Conservation (phyloP, 2,888 invertebrate genomes). For the Onthophagus sagittarius region DNA sequence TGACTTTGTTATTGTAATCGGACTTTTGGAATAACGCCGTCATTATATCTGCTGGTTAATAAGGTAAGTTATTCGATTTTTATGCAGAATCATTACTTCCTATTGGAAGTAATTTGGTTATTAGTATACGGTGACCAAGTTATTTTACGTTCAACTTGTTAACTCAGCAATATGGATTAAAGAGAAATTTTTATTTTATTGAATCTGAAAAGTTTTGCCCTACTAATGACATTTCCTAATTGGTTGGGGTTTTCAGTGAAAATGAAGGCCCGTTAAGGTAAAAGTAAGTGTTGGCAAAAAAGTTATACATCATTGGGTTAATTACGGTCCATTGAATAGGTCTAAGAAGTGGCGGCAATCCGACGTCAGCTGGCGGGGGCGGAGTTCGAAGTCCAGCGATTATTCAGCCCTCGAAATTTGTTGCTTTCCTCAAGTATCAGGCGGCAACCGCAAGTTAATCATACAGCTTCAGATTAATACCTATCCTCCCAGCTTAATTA, state of each 20-base stretch:
- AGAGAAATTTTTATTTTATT: not conserved
- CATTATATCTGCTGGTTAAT: not conserved
- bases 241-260: not conserved
- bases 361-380: constrained; percentile 13
- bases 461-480: constrained; percentile 17
- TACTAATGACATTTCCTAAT: not conserved
- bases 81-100: not conserved
- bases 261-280: not conserved
- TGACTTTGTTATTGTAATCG: not conserved
- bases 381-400: constrained; percentile 6
- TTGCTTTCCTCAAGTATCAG: constrained; percentile 16
- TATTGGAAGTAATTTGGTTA: not conserved
- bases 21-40: not conserved
- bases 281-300: constrained; percentile 15
- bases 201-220: not conserved
- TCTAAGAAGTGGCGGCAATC: constrained; percentile 21
- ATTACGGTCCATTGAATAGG: constrained; percentile 23
- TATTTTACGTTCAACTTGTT: not conserved
- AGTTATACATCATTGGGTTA: constrained; percentile 23
- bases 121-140: not conserved
- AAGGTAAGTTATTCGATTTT: not conserved
- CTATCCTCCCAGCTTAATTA: constrained; percentile 2
- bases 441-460: constrained; percentile 15
- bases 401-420: constrained; percentile 14
- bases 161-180: not conserved